phyloP scores from a whole-genome alignment of 37 sponge, comb jelly and placozoan genomes.

The Theonella swinhoei region DNA sequence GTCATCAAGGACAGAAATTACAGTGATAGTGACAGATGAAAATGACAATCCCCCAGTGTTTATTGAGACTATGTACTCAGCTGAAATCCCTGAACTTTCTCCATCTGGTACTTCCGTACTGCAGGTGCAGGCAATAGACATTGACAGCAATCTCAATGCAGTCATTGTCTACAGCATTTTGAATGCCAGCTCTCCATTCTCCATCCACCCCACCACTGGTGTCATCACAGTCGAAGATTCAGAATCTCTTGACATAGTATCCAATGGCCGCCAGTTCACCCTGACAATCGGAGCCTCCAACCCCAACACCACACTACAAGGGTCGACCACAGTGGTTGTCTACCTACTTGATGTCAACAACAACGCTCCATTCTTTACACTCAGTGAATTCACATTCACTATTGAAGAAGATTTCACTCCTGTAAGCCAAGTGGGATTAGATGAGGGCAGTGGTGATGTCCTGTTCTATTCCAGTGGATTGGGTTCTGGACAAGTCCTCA shows the following conservation, averaged over 20 bases:
- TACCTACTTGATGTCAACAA: conserved; percentile 54
- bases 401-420: conserved; percentile 51
- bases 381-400: neutral
- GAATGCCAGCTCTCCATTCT: conserved; percentile 15
- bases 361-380: conserved; percentile 36
- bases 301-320: neutral
- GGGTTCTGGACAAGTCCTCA: neutral
- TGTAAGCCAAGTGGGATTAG: conserved; percentile 1
- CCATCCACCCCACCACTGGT: conserved; percentile 44
- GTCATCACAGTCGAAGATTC: conserved; percentile 31
- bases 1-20: neutral
- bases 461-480: neutral
- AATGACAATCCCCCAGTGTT: conserved; percentile 72
- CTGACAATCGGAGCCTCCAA: conserved; percentile 37
- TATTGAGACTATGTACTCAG: neutral
- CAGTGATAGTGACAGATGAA: conserved; percentile 27
- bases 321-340: conserved; percentile 22
- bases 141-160: conserved; percentile 44
- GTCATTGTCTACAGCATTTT: conserved; percentile 12
- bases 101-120: conserved; percentile 29
- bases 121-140: conserved; percentile 47
- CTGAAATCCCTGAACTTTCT: conserved; percentile 23
- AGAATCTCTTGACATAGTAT: conserved; percentile 29
- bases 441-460: neutral
- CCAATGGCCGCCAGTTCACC: neutral